Evolutionary conservation across 2,797 vertebrate species (phyloP), one percentile per base, ranked within the genome.

Genomic region (Pseudopleuronectes americanus): DNA sequence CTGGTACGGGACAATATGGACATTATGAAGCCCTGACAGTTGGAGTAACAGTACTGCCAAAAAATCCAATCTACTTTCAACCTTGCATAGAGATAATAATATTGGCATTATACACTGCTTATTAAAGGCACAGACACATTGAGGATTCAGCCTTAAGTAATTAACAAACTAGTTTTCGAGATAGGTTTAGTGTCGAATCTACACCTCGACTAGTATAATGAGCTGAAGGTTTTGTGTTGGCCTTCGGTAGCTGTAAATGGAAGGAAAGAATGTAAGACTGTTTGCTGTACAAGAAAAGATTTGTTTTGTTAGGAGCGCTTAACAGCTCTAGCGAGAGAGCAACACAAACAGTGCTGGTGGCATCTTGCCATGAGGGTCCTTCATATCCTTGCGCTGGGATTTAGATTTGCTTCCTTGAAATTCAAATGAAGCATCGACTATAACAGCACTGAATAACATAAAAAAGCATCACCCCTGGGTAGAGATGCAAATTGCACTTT

Each of bases 301-400:
- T 74, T 76, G 68, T 64, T 85, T 80, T 54, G 78, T 64, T 70
- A 76, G 78, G 81, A 64, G 74, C 56, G 31, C 43, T 57, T 77
- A 78, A 74, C 71, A 63, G 68, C 76, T 68, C 56, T 16, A 68
- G 77, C 23, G 26, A 56, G 64, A 65, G 52, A 64, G 21, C 47
- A 79, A 66, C 48, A 75, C 66, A 81, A 77, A 83, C 51, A 64
- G 17, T 2, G 31, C 64, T 58, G 16, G 68, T 74, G 75, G 83
- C 78, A 48, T 65, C 33, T 62, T 49, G 84, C 78, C 87, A 77
- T n/a, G 0, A 68, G 60, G 62, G 63, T 71, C 62, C 57, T 84
- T 84, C 69, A 66, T 48, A 70, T 61, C 33, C 21, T 58, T 16
- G 68, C 48, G 43, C 45, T 57, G 72, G 55, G 71, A 74, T 70